Percentiles rank a stretch among this genome's conserved stretches.
phyloP scores from a whole-genome alignment of 2,797 vertebrate species.

The Momotus momota region DNA sequence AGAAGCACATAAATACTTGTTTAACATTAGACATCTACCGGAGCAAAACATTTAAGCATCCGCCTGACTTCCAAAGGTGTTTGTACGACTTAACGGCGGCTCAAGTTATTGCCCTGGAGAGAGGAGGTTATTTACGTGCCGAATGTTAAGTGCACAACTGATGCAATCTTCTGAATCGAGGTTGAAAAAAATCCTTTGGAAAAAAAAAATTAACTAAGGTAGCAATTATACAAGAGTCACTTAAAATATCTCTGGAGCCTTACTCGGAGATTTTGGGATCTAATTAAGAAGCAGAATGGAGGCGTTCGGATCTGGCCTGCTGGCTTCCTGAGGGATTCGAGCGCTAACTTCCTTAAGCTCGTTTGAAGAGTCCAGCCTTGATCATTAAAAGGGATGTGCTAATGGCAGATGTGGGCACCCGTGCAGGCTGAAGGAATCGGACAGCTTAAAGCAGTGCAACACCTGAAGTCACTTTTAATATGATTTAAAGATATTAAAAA shows the following conservation, averaged over 20 bases:
- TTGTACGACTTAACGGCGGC: not conserved
- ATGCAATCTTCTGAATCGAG: not conserved
- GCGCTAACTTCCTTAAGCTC: not conserved
- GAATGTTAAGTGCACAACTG: not conserved
- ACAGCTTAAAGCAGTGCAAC: not conserved
- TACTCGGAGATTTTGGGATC: slow-evolving; percentile 40
- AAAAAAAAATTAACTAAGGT: slow-evolving; percentile 11
- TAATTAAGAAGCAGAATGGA: slow-evolving; percentile 38
- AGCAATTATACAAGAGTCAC: not conserved
- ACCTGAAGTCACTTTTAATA: slow-evolving; percentile 50
- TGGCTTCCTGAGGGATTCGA: not conserved
- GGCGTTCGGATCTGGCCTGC: not conserved
- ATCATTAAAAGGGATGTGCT: slow-evolving; percentile 4
- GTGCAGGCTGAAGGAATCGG: not conserved
- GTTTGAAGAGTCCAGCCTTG: slow-evolving; percentile 13
- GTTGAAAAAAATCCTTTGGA: not conserved
- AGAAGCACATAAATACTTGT: not conserved
- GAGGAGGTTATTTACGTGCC: not conserved
- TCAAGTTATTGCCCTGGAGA: not conserved
- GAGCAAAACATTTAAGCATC: not conserved
- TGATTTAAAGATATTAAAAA: not conserved
- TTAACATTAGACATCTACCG: not conserved
- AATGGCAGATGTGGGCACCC: slow-evolving; percentile 8
- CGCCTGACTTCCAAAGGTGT: not conserved
- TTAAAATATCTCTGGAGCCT: slow-evolving; percentile 8